Evolutionary conservation across 2,797 vertebrate genomes (phyloP).

Genomic region (Hapalemur alaotrensis): DNA sequence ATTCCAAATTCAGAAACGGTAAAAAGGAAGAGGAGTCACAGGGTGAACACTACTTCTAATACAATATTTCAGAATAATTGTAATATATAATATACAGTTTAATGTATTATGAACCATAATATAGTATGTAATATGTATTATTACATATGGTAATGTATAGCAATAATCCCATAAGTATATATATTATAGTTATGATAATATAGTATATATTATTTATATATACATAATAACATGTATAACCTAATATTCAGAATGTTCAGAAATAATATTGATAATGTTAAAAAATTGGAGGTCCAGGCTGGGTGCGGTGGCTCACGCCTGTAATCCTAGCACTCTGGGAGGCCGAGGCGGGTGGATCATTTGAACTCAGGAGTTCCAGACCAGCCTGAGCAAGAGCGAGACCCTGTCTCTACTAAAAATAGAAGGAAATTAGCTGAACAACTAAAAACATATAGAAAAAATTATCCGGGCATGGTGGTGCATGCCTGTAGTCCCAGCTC

Average conservation of each 20-base stretch:
- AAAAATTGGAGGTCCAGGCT: neutral
- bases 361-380: too few species aligned
- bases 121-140: neutral
- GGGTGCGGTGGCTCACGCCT: too few species aligned
- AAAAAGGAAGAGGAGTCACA: neutral
- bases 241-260: neutral
- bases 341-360: too few species aligned
- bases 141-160: neutral
- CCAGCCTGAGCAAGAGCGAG: too few species aligned
- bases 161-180: neutral
- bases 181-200: neutral
- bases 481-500: too few species aligned
- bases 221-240: neutral
- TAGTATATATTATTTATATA: neutral
- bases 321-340: too few species aligned
- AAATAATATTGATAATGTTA: slow-evolving; percentile 30
- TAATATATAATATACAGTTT: neutral
- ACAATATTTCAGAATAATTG: neutral
- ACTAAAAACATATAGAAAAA: too few species aligned
- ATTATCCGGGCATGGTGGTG: too few species aligned
- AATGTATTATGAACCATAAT: neutral
- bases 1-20: slow-evolving; percentile 49
- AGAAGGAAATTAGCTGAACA: too few species aligned
- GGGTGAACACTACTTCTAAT: neutral
- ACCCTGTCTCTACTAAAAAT: too few species aligned